Base-by-base conservation (phyloP, 2,797 vertebrate species). In the Sebastes melanostomus region DNA sequence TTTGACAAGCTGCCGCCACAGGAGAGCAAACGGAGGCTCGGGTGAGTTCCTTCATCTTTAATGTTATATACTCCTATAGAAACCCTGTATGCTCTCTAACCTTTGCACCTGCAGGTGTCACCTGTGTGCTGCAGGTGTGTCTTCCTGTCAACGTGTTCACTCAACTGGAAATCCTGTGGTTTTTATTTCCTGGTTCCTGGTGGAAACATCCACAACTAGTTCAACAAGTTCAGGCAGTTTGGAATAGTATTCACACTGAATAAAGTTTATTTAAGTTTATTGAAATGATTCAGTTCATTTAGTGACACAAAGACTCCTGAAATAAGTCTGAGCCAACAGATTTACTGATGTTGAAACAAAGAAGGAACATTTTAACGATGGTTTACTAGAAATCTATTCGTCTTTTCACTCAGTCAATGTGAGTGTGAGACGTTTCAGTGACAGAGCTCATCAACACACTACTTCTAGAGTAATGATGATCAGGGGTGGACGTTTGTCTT, bases 21-120 rank as follows among this genome's bases (percentile, higher is more conserved):
- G 85, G 98, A 99, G 90, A 99, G 98, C 96, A 96, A 96, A 63
- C 96, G 97, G 27, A 95, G 98, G 24, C 96, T 98, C 2, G 96
- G 97, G 98, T 99, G 89, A 38, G 30, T 18, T 6, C 16, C 18
- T 30, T 16, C 58, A 25, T 14, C 6, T 58, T 58, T 58, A 0
- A 58, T 14, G 6, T 14, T 6, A 56, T 13, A 12, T 55, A 22
- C 14, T 38, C 12, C 36, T 38, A 38, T 14, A 38, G 36, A 14
- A 38, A 38, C 5, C 12, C 12, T 54, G 8, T n/a, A n/a, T 54
- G 50, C 38, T 42, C 38, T 42, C 38, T 50, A 8, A 50, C 13
- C 6, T 30, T 27, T 67, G 22, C 9, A 9, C 6, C 4, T 59
- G 27, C 16, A 25, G 4, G 25, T 18, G 7, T 27, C 25, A 50